phyloP scores from a whole-genome alignment of 2,113 vertebrate genomes.

The Chloroceryle aenea region DNA sequence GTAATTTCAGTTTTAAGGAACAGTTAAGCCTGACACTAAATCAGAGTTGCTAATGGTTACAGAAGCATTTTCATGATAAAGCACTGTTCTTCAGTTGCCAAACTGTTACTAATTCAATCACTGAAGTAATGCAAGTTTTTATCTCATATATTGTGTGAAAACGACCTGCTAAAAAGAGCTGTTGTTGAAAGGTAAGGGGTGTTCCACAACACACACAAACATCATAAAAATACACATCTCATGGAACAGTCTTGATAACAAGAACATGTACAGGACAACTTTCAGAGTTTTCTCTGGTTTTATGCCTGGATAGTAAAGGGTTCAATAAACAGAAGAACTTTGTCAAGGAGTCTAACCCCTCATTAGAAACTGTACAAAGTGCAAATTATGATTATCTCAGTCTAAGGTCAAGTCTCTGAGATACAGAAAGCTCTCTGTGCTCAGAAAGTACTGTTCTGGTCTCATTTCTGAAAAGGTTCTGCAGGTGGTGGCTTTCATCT shows the following conservation, averaged over 20 bases:
- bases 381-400: neutral
- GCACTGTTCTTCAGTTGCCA: neutral
- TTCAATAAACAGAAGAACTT: neutral
- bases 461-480: too few relatives aligned
- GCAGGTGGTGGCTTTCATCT: neutral
- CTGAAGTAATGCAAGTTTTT: neutral
- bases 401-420: neutral
- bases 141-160: neutral
- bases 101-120: neutral
- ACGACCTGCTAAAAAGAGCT: neutral
- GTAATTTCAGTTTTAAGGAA: neutral
- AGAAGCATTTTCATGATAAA: neutral
- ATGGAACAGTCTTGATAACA: neutral
- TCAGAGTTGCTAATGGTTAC: slow-evolving; percentile 37
- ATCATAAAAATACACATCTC: neutral
- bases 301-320: neutral
- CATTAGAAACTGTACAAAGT: neutral
- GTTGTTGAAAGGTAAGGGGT: neutral
- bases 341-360: neutral
- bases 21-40: neutral
- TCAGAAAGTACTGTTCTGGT: neutral
- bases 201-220: neutral
- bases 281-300: neutral
- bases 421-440: neutral
- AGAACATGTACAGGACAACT: neutral